Conservation (phyloP, 2,888 invertebrate species). For the Cephus sareptanus region DNA sequence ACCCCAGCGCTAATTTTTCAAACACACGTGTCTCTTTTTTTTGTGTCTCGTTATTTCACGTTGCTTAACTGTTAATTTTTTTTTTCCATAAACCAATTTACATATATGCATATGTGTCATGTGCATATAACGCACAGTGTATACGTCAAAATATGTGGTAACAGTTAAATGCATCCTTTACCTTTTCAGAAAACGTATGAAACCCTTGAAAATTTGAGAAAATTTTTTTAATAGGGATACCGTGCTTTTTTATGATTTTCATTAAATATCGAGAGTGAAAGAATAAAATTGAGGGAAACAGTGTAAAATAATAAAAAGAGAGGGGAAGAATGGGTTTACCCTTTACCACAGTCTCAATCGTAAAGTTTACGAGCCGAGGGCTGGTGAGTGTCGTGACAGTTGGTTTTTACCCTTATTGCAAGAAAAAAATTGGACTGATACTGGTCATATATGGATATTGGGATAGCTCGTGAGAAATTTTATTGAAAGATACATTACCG, state of each 20-base stretch:
- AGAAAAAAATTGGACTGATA: background rate
- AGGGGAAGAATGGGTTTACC: background rate
- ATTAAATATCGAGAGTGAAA: background rate
- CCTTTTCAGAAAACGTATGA: background rate
- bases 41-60: background rate
- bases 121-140: too few species aligned
- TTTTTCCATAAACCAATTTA: too few species aligned
- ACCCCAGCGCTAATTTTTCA: background rate
- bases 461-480: background rate
- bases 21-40: background rate
- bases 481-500: background rate
- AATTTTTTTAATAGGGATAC: background rate
- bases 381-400: background rate
- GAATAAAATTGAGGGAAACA: background rate
- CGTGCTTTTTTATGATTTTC: background rate
- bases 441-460: background rate
- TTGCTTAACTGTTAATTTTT: background rate
- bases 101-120: too few species aligned
- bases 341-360: background rate
- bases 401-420: background rate
- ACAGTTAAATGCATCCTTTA: background rate
- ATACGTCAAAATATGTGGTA: too few species aligned
- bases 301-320: background rate
- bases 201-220: background rate
- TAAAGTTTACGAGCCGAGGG: background rate